Conservation (phyloP, 2,113 vertebrate genomes). For the Solenodon paradoxus region DNA sequence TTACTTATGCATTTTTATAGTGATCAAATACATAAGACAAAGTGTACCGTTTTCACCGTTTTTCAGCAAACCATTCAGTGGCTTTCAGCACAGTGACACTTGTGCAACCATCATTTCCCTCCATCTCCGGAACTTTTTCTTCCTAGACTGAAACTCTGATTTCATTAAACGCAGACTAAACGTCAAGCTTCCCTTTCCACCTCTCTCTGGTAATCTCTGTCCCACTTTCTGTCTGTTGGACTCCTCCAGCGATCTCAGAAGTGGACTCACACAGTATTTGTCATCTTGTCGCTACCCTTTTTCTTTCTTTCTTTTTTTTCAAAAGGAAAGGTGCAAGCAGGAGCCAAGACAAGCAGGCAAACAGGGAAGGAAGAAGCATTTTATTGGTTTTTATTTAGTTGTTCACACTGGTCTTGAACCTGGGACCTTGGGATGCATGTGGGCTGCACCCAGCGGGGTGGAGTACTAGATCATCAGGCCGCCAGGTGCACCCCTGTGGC, state of each 20-base stretch:
- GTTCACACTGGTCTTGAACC: too few relatives aligned
- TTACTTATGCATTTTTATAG: neutral
- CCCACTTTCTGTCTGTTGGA: too few relatives aligned
- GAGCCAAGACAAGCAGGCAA: too few relatives aligned
- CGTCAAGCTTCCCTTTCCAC: accelerated
- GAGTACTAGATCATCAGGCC: too few relatives aligned
- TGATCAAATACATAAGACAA: neutral
- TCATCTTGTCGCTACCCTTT: neutral
- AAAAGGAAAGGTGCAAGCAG: too few relatives aligned
- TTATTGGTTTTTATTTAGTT: too few relatives aligned
- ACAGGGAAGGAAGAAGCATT: too few relatives aligned
- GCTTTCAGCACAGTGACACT: neutral
- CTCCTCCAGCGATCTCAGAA: neutral
- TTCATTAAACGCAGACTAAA: neutral
- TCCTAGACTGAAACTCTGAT: neutral
- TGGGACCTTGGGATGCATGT: too few relatives aligned
- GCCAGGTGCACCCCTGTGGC: too few relatives aligned
- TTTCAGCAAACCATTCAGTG: neutral
- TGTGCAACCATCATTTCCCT: neutral
- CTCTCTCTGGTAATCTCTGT: neutral
- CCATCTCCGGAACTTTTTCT: neutral
- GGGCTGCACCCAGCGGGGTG: too few relatives aligned
- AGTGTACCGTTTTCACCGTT: neutral
- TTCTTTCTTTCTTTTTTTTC: neutral
- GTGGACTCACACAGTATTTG: neutral